A percentile compares a stretch with the other conserved stretches of the same genome.
Evolutionary conservation across 1,140 invertebrate species (phyloP).

Genomic region (Drosophila lacteicornis): DNA sequence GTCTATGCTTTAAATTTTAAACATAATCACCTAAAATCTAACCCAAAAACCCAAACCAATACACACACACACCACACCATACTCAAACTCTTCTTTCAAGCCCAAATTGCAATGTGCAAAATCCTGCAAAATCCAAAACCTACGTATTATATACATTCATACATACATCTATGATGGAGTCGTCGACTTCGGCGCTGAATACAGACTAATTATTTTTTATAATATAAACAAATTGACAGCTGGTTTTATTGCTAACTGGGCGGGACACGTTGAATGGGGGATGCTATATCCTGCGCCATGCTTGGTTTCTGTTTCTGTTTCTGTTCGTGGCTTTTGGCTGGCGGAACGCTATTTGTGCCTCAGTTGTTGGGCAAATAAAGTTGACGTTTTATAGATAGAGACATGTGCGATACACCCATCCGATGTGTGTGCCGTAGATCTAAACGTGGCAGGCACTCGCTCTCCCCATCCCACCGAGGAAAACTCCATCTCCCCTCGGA

Average conservation of each 20-base stretch:
- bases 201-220: slow-evolving; percentile 83
- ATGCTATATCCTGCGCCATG: slow-evolving; percentile 12
- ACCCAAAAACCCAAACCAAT: background rate
- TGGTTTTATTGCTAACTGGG: slow-evolving; percentile 72
- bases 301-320: background rate
- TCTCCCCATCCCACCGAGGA: background rate
- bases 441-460: slow-evolving; percentile 35
- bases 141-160: slow-evolving; percentile 39
- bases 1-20: slow-evolving; percentile 69
- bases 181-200: slow-evolving; percentile 79
- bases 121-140: slow-evolving; percentile 40
- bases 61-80: slow-evolving; percentile 1
- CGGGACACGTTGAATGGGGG: slow-evolving; percentile 13
- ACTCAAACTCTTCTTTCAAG: slow-evolving; percentile 37
- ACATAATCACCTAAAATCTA: slow-evolving; percentile 60
- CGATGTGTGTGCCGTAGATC: slow-evolving; percentile 49
- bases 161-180: slow-evolving; percentile 74
- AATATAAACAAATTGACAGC: slow-evolving; percentile 82
- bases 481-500: slow-evolving; percentile 8
- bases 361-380: slow-evolving; percentile 79
- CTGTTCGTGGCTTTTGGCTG: slow-evolving; percentile 6
- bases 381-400: slow-evolving; percentile 81
- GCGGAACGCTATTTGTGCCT: slow-evolving; percentile 30
- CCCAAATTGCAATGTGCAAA: slow-evolving; percentile 47
- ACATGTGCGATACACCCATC: slow-evolving; percentile 67